Percentiles rank a stretch among this genome's conserved stretches.
phyloP scores from a whole-genome alignment of 2,113 vertebrate genomes.

The Manacus vitellinus region DNA sequence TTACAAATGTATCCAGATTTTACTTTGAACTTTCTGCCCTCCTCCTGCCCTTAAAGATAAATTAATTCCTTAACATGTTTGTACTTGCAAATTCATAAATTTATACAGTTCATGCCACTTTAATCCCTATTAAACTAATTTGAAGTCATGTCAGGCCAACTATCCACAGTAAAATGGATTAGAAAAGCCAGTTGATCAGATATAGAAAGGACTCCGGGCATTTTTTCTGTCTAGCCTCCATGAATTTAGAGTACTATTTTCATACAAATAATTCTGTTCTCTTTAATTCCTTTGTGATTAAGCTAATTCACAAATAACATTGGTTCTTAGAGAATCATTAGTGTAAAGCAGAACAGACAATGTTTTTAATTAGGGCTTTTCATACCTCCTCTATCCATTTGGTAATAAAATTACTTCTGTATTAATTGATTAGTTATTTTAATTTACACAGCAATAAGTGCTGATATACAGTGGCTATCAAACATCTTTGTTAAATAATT shows the following conservation, averaged over 20 bases:
- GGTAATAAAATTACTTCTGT: slow-evolving; percentile 48
- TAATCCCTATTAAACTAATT: slow-evolving; percentile 76
- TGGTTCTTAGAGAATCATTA: slow-evolving; percentile 61
- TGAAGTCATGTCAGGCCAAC: slow-evolving; percentile 74
- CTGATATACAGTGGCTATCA: neutral
- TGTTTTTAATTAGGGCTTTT: slow-evolving; percentile 60
- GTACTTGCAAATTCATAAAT: slow-evolving; percentile 63
- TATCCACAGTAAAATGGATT: slow-evolving; percentile 75
- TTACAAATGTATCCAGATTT: slow-evolving; percentile 64
- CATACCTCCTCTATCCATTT: slow-evolving; percentile 44
- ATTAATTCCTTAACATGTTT: slow-evolving; percentile 70
- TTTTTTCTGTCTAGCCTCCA: slow-evolving; percentile 46
- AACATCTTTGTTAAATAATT: neutral
- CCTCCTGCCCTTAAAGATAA: slow-evolving; percentile 51
- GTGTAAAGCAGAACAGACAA: slow-evolving; percentile 44
- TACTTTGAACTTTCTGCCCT: slow-evolving; percentile 42
- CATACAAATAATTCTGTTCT: slow-evolving; percentile 54
- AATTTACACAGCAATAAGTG: slow-evolving; percentile 42
- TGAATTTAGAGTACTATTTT: slow-evolving; percentile 45
- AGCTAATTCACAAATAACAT: slow-evolving; percentile 66
- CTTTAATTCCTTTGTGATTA: slow-evolving; percentile 60
- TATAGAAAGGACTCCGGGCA: slow-evolving; percentile 39
- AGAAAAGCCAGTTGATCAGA: slow-evolving; percentile 73
- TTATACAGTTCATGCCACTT: slow-evolving; percentile 71
- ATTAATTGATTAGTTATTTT: slow-evolving; percentile 58